Evolutionary conservation across 2,113 vertebrate genomes (phyloP).

Genomic region (Catharus bicknelli): DNA sequence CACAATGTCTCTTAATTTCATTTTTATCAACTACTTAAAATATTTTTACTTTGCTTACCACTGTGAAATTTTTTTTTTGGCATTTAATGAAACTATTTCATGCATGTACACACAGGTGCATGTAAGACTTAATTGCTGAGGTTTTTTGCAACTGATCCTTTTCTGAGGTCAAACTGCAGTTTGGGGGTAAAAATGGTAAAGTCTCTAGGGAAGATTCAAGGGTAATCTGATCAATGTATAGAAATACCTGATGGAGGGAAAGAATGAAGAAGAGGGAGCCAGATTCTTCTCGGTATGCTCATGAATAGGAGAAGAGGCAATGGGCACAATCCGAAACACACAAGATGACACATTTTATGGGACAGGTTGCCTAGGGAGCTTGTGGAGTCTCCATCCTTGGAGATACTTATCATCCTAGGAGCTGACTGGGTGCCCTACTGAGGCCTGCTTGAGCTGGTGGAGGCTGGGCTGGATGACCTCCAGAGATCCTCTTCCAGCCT

Average conservation of each 20-base stretch:
- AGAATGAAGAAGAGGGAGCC: background rate
- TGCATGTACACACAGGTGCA: background rate
- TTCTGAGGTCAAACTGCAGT: background rate
- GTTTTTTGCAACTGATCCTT: background rate
- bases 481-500: background rate
- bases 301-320: background rate
- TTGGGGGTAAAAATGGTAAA: background rate
- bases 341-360: background rate
- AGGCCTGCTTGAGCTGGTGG: background rate
- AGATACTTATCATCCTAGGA: background rate
- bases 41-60: background rate
- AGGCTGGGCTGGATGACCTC: background rate
- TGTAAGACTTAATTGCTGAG: background rate
- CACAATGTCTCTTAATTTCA: background rate
- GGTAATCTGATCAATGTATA: background rate
- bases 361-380: background rate
- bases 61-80: background rate
- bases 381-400: background rate
- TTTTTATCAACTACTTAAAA: background rate
- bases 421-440: background rate
- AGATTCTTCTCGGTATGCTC: background rate
- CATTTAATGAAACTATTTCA: background rate
- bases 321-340: background rate
- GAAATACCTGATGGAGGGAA: background rate
- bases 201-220: background rate